Evolutionary conservation across 2,797 vertebrate species (phyloP).

Genomic region (Podarcis lilfordi): DNA sequence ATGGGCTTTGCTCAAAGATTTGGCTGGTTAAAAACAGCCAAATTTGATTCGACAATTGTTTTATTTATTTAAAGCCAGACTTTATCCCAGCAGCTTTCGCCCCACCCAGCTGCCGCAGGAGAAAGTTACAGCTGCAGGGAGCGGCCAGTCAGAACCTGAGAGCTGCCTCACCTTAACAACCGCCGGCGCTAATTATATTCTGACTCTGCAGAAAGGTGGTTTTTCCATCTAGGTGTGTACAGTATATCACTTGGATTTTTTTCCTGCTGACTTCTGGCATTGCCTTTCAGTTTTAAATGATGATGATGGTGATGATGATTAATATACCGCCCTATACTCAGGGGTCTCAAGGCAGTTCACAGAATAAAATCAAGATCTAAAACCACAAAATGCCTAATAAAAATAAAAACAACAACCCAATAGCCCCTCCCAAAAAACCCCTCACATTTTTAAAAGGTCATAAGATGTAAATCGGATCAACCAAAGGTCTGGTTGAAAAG

Average conservation of each 20-base stretch:
- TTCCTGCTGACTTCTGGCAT: not conserved
- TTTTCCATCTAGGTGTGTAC: accelerated
- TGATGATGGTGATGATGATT: too few relatives aligned
- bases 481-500: too few relatives aligned
- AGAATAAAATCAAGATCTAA: too few relatives aligned
- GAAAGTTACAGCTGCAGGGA: accelerated
- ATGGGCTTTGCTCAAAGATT: not conserved
- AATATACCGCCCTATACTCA: not conserved
- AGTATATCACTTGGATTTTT: not conserved
- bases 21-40: not conserved
- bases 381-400: too few relatives aligned
- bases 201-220: constrained; percentile 13
- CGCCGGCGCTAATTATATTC: constrained; percentile 14
- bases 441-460: too few relatives aligned
- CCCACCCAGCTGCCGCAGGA: not conserved
- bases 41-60: too few relatives aligned
- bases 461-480: too few relatives aligned
- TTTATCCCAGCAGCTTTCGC: not conserved
- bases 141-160: constrained; percentile 16
- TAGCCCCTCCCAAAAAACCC: too few relatives aligned
- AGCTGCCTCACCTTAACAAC: constrained; percentile 31
- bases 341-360: too few relatives aligned
- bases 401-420: too few relatives aligned
- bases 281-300: not conserved
- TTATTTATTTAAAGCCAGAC: too few relatives aligned